Percentiles rank a stretch among this genome's conserved stretches.
phyloP scores from a whole-genome alignment of 2,113 vertebrate species.

The Saimiri boliviensis region DNA sequence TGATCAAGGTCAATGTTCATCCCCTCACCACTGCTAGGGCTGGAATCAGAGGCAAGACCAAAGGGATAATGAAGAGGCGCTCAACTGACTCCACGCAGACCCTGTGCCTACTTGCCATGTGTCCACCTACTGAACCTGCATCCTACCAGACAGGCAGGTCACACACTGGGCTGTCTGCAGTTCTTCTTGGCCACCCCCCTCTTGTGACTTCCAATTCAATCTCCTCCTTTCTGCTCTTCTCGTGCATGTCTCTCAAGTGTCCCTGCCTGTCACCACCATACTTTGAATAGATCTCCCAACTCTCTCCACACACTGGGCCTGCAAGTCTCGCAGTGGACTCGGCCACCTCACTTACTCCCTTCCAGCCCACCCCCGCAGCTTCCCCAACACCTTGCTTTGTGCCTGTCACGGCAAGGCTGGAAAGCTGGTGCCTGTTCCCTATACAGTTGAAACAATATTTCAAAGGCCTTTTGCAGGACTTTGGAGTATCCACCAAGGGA shows the following conservation, averaged over 20 bases:
- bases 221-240: background rate
- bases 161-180: rapidly evolving
- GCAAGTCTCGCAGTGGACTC: rapidly evolving
- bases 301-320: rapidly evolving
- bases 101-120: background rate
- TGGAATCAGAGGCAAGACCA: background rate
- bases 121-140: no score
- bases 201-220: no score
- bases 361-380: background rate
- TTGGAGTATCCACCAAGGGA: background rate
- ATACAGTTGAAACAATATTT: rapidly evolving
- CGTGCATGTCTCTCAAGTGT: rapidly evolving
- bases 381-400: background rate
- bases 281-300: background rate
- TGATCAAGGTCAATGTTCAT: rapidly evolving
- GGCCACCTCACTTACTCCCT: background rate
- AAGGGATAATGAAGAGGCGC: rapidly evolving
- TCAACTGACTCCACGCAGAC: background rate
- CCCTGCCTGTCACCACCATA: no score
- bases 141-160: background rate
- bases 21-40: rapidly evolving
- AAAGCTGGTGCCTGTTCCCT: background rate
- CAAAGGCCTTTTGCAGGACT: background rate
- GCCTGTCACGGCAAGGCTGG: background rate
- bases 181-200: no score